Percentiles rank a stretch among this genome's conserved stretches.
Evolutionary conservation across 2,888 invertebrate genomes (phyloP).

Genomic region (Reticulitermes lucifugus): DNA sequence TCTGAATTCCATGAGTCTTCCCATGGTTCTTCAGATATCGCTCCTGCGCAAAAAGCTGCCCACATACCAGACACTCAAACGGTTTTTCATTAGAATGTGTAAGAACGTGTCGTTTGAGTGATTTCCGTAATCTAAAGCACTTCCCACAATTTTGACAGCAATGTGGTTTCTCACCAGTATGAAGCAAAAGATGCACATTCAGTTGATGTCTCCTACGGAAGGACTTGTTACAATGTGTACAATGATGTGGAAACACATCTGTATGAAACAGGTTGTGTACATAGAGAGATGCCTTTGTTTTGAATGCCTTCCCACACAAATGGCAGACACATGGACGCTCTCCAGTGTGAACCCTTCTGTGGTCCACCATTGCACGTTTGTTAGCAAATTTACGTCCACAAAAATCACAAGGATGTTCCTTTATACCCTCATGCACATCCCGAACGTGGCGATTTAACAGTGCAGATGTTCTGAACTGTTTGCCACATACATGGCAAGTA

Average conservation of each 20-base stretch:
- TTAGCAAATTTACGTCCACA: conserved; percentile 71
- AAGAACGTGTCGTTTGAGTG: conserved; percentile 67
- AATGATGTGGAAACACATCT: conserved; percentile 44
- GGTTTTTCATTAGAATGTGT: conserved; percentile 27
- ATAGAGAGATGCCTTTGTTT: conserved; percentile 39
- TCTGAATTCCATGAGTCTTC: not conserved
- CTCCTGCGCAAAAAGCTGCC: conserved; percentile 5
- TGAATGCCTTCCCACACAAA: conserved; percentile 68
- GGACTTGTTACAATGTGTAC: conserved; percentile 32
- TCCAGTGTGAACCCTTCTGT: conserved; percentile 71
- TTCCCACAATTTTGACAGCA: conserved; percentile 57
- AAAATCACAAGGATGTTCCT: conserved; percentile 69
- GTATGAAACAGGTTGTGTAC: conserved; percentile 43
- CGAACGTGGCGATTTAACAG: conserved; percentile 53
- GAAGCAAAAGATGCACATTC: conserved; percentile 39
- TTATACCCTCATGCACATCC: conserved; percentile 73
- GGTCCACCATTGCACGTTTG: conserved; percentile 67
- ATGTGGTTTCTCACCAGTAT: conserved; percentile 47
- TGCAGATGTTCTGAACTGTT: conserved; percentile 13
- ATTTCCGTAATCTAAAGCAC: conserved; percentile 65
- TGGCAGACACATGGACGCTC: conserved; percentile 71
- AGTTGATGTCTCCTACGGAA: conserved; percentile 45
- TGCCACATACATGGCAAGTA: conserved; percentile 35
- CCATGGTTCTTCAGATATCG: conserved; percentile 4
- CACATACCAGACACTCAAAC: not conserved